Evolutionary conservation across 2,113 vertebrate genomes (phyloP), one percentile per base, ranked within the genome.

Genomic region (Lepus timidus): DNA sequence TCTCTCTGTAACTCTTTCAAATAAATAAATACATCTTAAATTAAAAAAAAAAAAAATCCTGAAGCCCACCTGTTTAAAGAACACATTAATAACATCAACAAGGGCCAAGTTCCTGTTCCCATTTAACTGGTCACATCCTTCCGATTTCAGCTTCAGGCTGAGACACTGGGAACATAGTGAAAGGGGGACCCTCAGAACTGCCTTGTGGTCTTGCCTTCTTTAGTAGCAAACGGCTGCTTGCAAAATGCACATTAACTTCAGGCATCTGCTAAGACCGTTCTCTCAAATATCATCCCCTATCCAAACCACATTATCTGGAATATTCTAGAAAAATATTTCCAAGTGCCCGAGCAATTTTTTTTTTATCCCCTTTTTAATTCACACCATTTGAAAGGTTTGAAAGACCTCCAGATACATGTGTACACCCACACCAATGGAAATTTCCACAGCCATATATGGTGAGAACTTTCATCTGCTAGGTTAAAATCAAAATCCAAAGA

Each of bases 201-300:
- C 33, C 94, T 3, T 0, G 44, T 96, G 67, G 64, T 25, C 51
- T 61, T 19, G 23, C 96, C 76, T 85, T 91, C 70, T 94, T 96
- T 94, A 95, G 92, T 85, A 79, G 91, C 67, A 73, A 92, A 96
- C 96, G 97, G 95, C 97, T 96, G 95, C 82, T 96, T 92, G 88
- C 91, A 73, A 65, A 93, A 85, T 75, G 62, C 80, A 44, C 61
- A 55, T 2, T 39, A 9, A 71, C 82, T 91, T 61, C 62, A 6
- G 55, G 25, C 25, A 61, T 14, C 83, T 20, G 22, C 39, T 52
- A 55, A 95, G 44, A 71, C 70, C 11, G 25, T 11, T 70, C 83
- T 91, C 73, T 58, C 85, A 76, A 67, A 64, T 51, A 33, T 61
- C 76, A 78, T 16, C 73, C 88, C n/a, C 17, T 3, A 29, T 67